Evolutionary conservation across 30 jellyfish, hydroid and myxozoan genomes (phyloP).

Genomic region (Nemopilema nomurai): DNA sequence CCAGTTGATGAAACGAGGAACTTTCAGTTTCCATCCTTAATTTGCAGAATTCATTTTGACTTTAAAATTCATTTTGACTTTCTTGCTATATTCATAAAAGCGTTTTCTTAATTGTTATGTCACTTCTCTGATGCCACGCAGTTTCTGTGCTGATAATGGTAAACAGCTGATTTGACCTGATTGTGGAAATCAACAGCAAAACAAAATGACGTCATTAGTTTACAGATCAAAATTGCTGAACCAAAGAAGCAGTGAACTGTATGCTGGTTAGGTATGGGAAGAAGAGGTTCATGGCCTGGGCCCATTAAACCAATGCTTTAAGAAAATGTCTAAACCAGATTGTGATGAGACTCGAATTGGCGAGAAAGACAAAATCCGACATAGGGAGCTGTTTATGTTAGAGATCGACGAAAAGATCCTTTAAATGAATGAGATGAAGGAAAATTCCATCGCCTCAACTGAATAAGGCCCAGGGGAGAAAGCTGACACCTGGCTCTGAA

Average conservation of each 20-base stretch:
- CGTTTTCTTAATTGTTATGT: too few relatives aligned
- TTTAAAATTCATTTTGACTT: too few relatives aligned
- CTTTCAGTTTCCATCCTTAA: too few relatives aligned
- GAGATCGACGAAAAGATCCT: background rate
- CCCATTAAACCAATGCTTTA: background rate
- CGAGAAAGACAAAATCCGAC: background rate
- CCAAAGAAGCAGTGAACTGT: background rate
- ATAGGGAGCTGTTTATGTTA: background rate
- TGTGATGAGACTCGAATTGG: too few relatives aligned
- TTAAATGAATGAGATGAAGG: constrained; percentile 8
- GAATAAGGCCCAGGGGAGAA: constrained; percentile 21
- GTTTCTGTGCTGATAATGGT: too few relatives aligned
- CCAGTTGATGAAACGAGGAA: too few relatives aligned
- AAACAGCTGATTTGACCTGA: too few relatives aligned
- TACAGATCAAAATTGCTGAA: background rate
- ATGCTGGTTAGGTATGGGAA: too few relatives aligned
- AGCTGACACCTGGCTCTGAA: constrained; percentile 24
- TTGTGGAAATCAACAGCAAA: too few relatives aligned
- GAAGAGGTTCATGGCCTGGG: background rate
- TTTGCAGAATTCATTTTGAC: too few relatives aligned
- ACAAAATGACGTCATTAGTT: background rate
- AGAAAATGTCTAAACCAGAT: background rate
- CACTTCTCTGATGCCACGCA: too few relatives aligned
- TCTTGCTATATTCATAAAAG: too few relatives aligned
- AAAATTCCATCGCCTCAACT: background rate